Evolutionary conservation across 2,888 invertebrate species (phyloP).

Genomic region (Stenodema calcarata): DNA sequence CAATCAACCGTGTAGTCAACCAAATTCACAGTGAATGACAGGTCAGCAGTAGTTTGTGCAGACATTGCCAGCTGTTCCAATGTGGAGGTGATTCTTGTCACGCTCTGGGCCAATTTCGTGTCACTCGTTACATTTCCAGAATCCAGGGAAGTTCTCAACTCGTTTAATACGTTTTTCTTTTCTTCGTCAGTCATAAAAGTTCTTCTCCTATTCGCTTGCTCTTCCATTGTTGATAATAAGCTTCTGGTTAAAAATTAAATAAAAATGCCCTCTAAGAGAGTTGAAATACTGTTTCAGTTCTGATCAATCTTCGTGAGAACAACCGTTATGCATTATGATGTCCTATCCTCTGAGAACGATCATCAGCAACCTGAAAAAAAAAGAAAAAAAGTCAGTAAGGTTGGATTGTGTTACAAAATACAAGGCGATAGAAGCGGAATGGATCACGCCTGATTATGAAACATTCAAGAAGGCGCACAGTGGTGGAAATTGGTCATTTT

Average conservation of each 20-base stretch:
- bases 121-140: not conserved
- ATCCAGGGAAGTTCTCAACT: not conserved
- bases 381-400: no score
- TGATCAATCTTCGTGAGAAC: no score
- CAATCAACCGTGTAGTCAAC: constrained; percentile 28
- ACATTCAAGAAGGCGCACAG: no score
- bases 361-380: no score
- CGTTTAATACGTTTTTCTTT: not conserved
- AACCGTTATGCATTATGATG: no score
- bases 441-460: no score
- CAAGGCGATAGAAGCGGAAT: no score
- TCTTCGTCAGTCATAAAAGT: not conserved
- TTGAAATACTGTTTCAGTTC: no score
- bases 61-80: not conserved
- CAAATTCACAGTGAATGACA: constrained; percentile 15
- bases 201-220: not conserved
- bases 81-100: not conserved
- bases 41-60: not conserved
- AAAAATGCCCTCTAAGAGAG: not conserved
- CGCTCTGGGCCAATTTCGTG: not conserved
- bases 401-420: no score
- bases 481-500: no score
- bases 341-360: no score
- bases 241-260: not conserved
- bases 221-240: not conserved